Percentiles rank a stretch among this genome's conserved stretches.
Evolutionary conservation across 1,140 invertebrate species (phyloP).

Genomic region (Hylaeus volcanicus): DNA sequence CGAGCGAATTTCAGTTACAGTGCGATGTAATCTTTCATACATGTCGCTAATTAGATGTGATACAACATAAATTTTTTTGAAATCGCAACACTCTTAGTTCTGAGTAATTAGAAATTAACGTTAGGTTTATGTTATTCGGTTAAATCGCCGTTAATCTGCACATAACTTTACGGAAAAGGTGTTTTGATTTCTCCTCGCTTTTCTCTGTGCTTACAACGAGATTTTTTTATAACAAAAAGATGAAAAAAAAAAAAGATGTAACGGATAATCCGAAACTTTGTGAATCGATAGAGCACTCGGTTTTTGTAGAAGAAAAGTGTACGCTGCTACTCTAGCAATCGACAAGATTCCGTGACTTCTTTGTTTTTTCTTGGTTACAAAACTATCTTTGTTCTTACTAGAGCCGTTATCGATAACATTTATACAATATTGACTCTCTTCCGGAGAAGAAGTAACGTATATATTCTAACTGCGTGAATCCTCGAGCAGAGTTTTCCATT

Average conservation of each 20-base stretch:
- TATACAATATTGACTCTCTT: neutral
- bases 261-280: neutral
- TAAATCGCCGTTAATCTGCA: conserved; percentile 12
- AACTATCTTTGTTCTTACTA: neutral
- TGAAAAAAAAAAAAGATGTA: neutral
- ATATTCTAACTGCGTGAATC: neutral
- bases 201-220: neutral
- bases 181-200: neutral
- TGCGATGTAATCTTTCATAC: neutral
- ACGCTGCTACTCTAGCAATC: too few relatives aligned
- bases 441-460: neutral
- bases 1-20: neutral
- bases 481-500: neutral
- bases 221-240: neutral
- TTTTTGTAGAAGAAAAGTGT: neutral
- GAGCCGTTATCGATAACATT: neutral
- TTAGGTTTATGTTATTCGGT: conserved; percentile 20
- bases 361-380: neutral
- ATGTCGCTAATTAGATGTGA: neutral
- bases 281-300: neutral
- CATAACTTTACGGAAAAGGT: neutral
- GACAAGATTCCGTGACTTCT: neutral
- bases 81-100: neutral
- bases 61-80: neutral
- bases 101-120: conserved; percentile 12